Conservation (phyloP, 2,888 invertebrate genomes). For the Stomorhina lunata region DNA sequence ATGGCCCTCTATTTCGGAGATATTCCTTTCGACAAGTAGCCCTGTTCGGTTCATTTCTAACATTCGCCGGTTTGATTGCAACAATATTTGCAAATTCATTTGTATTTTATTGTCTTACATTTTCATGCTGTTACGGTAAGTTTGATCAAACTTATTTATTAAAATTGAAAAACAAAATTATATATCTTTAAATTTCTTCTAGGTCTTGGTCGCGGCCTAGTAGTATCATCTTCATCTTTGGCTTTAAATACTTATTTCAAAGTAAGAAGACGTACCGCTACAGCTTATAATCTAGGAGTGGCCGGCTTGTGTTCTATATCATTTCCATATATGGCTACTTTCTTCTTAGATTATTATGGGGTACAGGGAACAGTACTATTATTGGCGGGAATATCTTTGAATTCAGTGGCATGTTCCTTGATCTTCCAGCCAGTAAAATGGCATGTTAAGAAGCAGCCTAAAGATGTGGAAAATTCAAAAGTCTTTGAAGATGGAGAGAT, state of each 20-base stretch:
- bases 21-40: slow-evolving; percentile 85
- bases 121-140: slow-evolving; percentile 85
- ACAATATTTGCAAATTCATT: slow-evolving; percentile 85
- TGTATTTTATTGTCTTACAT: slow-evolving; percentile 83
- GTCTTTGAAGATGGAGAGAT: no score
- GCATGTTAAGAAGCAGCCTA: slow-evolving; percentile 83
- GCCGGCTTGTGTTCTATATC: slow-evolving; percentile 87
- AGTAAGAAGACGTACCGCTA: slow-evolving; percentile 85
- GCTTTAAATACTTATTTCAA: slow-evolving; percentile 89
- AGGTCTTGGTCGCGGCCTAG: slow-evolving; percentile 81
- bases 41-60: slow-evolving; percentile 83
- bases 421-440: slow-evolving; percentile 88
- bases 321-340: slow-evolving; percentile 86
- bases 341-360: slow-evolving; percentile 83
- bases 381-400: slow-evolving; percentile 85
- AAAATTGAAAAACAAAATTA: background rate
- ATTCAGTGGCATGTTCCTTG: slow-evolving; percentile 85
- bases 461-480: slow-evolving; percentile 71
- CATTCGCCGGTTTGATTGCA: slow-evolving; percentile 82
- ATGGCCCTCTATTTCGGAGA: slow-evolving; percentile 86
- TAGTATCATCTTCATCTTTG: slow-evolving; percentile 85
- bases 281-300: slow-evolving; percentile 86
- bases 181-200: background rate
- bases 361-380: slow-evolving; percentile 85
- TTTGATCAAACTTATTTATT: background rate